Base-by-base conservation (phyloP, 2,113 vertebrate genomes). In the Odocoileus hemionus region DNA sequence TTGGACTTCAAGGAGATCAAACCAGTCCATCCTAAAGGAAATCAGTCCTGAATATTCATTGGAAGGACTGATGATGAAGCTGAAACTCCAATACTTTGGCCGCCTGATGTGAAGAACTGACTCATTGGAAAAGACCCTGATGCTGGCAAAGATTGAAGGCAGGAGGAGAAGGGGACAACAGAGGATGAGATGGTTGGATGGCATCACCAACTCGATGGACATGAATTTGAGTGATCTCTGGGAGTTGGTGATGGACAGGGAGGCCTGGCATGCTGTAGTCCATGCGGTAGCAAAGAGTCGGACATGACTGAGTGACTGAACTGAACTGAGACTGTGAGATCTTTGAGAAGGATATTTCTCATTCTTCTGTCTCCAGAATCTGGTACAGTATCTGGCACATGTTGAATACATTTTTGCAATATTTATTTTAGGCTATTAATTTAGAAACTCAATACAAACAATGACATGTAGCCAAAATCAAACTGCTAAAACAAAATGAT, bases 401-500 rank as follows among this genome's bases (percentile, higher is more conserved):
- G 76, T 3, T 80, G n/a, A 64, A 92, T 83, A 6, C 6, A 25
- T 45, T 89, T 79, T 50, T 88, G 33, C 89, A 96, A 55, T 33
- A 45, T 60, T 13, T 50, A 83, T 70, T 52, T 52, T 23, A 67
- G 55, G 8, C 55, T 91, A 54, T 70, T 83, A 52, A 88, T 54
- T 96, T 61, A 61, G 8, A 93, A 70, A 89, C n/a, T 60, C 26
- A 78, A 54, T 70, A 78, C 21, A 92, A 95, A 90, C 25, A 95
- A 89, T 84, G 74, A 67, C 43, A 55, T 26, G 7, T 39, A 86
- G 12, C 47, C 83, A 89, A 91, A 92, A 74, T 94, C 60, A 90
- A 92, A 79, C 33, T 55, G n/a, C 45, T 87, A 94, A 96, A 95
- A 67, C 89, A 94, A 97, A 94, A 87, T 58, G 15, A 67, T 76